Evolutionary conservation across 2,888 invertebrate genomes (phyloP).

Genomic region (Lottia scabra): DNA sequence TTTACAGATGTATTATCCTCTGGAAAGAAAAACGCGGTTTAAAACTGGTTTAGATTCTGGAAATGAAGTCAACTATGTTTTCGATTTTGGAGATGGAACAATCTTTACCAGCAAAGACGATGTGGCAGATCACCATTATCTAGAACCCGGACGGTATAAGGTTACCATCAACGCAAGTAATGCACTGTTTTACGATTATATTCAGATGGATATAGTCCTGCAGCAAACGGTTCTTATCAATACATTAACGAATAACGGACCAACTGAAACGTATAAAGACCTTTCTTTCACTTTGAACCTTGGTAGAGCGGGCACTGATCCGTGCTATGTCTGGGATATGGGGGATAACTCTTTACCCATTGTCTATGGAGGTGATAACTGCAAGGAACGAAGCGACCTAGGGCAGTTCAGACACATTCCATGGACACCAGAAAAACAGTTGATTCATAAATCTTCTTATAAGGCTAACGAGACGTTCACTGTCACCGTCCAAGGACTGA

Average conservation of each 20-base stretch:
- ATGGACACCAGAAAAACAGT: slow-evolving; percentile 11
- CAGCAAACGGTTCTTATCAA: slow-evolving; percentile 41
- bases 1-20: slow-evolving; percentile 33
- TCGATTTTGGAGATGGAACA: slow-evolving; percentile 39
- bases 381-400: slow-evolving; percentile 20
- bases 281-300: slow-evolving; percentile 39
- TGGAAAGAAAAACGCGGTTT: slow-evolving; percentile 40
- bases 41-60: slow-evolving; percentile 31
- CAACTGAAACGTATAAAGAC: slow-evolving; percentile 37
- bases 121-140: slow-evolving; percentile 25
- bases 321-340: slow-evolving; percentile 46
- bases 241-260: slow-evolving; percentile 43
- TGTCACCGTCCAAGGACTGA: slow-evolving; percentile 36
- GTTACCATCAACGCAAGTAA: slow-evolving; percentile 41
- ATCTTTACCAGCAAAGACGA: slow-evolving; percentile 14
- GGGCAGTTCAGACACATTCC: slow-evolving; percentile 17
- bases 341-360: slow-evolving; percentile 35
- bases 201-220: slow-evolving; percentile 21
- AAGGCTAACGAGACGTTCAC: slow-evolving; percentile 35
- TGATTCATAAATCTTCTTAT: slow-evolving; percentile 39
- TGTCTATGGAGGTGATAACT: slow-evolving; percentile 30
- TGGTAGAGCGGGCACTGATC: slow-evolving; percentile 36
- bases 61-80: slow-evolving; percentile 37
- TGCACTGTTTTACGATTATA: slow-evolving; percentile 31
- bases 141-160: slow-evolving; percentile 25